Evolutionary conservation across 2,888 invertebrate genomes (phyloP).

Genomic region (Xanthorhoe spadicearia): DNA sequence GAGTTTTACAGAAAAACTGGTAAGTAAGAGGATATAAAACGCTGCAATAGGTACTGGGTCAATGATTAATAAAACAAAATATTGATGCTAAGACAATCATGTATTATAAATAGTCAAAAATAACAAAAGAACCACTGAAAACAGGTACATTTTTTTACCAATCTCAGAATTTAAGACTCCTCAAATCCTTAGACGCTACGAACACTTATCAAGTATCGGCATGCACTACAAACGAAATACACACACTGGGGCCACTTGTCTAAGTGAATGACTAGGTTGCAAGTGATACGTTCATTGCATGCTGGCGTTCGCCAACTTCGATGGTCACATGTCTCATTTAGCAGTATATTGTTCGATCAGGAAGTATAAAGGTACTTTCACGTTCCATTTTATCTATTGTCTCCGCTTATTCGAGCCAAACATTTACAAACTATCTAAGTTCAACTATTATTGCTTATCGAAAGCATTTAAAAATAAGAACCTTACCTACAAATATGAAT

Average conservation of each 20-base stretch:
- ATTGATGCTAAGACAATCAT: conserved; percentile 83
- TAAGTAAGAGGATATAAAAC: too few species aligned
- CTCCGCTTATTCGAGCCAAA: conserved; percentile 53
- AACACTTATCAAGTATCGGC: conserved; percentile 81
- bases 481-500: conserved; percentile 65
- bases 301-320: conserved; percentile 38
- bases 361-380: conserved; percentile 34
- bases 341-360: conserved; percentile 50
- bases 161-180: conserved; percentile 81
- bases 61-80: conserved; percentile 56
- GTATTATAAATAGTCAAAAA: conserved; percentile 85
- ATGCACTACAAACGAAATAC: conserved; percentile 80
- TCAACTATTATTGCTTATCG: conserved; percentile 64
- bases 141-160: conserved; percentile 82
- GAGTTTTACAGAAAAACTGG: too few species aligned
- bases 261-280: conserved; percentile 84
- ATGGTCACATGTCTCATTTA: conserved; percentile 45
- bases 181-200: conserved; percentile 82
- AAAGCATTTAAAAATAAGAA: conserved; percentile 64
- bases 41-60: not conserved
- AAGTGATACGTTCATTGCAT: conserved; percentile 64
- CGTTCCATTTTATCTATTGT: conserved; percentile 28
- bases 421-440: conserved; percentile 61
- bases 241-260: conserved; percentile 65
- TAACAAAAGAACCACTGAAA: conserved; percentile 84